These are phyloP conservation scores for Hermaeophaga mercurialis DNA, from an alignment of 2,888 invertebrate species.

Conservation along the genomic window DNA sequence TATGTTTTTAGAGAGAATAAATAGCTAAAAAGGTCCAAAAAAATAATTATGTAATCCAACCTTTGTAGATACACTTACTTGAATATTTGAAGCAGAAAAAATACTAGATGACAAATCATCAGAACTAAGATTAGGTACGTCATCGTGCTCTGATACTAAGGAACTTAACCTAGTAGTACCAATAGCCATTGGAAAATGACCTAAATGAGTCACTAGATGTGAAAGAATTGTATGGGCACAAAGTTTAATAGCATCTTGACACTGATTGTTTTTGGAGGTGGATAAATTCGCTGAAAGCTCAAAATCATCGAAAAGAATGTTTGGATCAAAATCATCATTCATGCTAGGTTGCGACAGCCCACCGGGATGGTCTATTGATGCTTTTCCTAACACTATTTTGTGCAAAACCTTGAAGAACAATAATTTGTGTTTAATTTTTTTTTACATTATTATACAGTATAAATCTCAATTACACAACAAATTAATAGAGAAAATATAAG, in stretches of 20 bases:
- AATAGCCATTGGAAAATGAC: conserved; percentile 92
- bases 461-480: no score
- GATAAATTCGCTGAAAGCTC: conserved; percentile 57
- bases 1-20: conserved; percentile 82
- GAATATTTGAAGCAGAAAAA: conserved; percentile 82
- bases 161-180: conserved; percentile 89
- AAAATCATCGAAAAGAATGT: conserved; percentile 73
- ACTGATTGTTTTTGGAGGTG: conserved; percentile 59
- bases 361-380: conserved; percentile 58
- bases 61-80: conserved; percentile 57
- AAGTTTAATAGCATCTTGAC: conserved; percentile 63
- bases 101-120: conserved; percentile 83
- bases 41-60: background rate
- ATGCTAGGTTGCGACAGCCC: conserved; percentile 61
- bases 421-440: no score
- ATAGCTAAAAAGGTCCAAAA: conserved; percentile 65
- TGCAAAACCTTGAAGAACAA: conserved; percentile 65
- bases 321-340: conserved; percentile 75
- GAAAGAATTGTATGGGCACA: conserved; percentile 68
- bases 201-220: conserved; percentile 89
- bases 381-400: conserved; percentile 64
- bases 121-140: conserved; percentile 72
- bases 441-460: no score
- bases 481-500: no score
- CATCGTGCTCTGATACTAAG: conserved; percentile 90